phyloP scores from a whole-genome alignment of 1,140 invertebrate species.

The Drosophila varians region DNA sequence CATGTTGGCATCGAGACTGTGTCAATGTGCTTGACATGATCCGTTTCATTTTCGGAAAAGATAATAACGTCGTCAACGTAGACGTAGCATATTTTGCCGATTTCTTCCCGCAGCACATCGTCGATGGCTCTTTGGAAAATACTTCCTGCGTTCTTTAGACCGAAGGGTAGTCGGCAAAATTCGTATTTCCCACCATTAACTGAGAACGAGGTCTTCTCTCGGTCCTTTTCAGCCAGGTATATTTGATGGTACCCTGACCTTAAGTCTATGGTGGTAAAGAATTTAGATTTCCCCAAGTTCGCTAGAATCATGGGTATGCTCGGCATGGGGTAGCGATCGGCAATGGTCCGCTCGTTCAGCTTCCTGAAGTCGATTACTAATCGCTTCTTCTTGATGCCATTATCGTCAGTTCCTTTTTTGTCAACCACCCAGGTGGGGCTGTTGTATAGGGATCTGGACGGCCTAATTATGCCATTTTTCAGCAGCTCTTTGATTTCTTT shows the following conservation, averaged over 20 bases:
- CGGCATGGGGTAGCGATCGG: conserved; percentile 84
- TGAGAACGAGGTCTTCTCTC: conserved; percentile 36
- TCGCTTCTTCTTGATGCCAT: neutral
- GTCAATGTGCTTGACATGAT: conserved; percentile 10
- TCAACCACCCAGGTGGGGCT: conserved; percentile 49
- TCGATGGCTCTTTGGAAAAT: conserved; percentile 70
- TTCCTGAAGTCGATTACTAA: conserved; percentile 78
- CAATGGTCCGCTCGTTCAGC: conserved; percentile 67
- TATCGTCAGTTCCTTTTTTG: conserved; percentile 42
- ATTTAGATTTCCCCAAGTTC: conserved; percentile 23
- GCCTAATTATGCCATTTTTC: conserved; percentile 12
- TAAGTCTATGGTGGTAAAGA: conserved; percentile 35
- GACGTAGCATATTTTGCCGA: conserved; percentile 26
- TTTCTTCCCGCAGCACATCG: conserved; percentile 22
- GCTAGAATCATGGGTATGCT: conserved; percentile 71
- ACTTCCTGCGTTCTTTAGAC: conserved; percentile 78
- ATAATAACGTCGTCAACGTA: conserved; percentile 31
- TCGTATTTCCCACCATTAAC: too few relatives aligned
- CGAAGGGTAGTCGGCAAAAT: too few relatives aligned
- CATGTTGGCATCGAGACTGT: conserved; percentile 11
- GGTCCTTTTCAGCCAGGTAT: too few relatives aligned
- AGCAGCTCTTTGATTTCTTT: neutral
- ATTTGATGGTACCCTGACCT: too few relatives aligned
- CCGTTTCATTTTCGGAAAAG: conserved; percentile 10
- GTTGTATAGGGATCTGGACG: conserved; percentile 20